Evolutionary conservation across 2,113 vertebrate genomes (phyloP), one percentile per base, ranked within the genome.

Genomic region (Saguinus imperator): DNA sequence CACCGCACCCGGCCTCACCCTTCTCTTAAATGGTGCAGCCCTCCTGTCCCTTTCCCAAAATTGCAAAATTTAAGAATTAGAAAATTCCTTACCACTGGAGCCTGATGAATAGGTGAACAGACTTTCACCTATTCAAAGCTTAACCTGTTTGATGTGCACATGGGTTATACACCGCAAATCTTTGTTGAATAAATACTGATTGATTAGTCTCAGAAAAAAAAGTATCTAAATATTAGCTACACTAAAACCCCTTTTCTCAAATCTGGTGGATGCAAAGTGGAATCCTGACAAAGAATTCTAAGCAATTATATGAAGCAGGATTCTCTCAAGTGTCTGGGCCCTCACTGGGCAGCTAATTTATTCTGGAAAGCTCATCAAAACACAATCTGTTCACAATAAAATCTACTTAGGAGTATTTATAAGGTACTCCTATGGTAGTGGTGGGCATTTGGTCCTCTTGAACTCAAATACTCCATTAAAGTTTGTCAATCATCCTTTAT

Each of bases 371-470:
- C 66, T 94, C 83, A 89, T 84, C 50, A 80, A 76, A 94, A 77
- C 21, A 87, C 45, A 95, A 75, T 92, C 70, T 96, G 48, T 81
- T 95, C 35, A 72, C 91, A 93, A 77, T 85, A 87, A 97, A 85
- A 87, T 87, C 87, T 83, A 75, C 48, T 92, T 87, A 48, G 58
- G 43, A 85, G 72, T 87, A 96, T 66, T 58, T 94, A 64, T 84
- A 86, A 73, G 43, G 20, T 87, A 76, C 55, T 86, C 76, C 52
- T 91, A 35, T 4, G 29, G 23, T 21, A 83, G 13, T 79, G 1
- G 20, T 81, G 37, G 70, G 40, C 32, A 92, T 68, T 61, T 95
- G 81, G 20, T 68, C 97, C 72, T 95, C 75, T 37, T 48, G 17
- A 95, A 93, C 50, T 84, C 13, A 87, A 92, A 21, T 14, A 76